Conservation (phyloP, 2,113 vertebrate genomes). For the Xiphophorus maculatus region DNA sequence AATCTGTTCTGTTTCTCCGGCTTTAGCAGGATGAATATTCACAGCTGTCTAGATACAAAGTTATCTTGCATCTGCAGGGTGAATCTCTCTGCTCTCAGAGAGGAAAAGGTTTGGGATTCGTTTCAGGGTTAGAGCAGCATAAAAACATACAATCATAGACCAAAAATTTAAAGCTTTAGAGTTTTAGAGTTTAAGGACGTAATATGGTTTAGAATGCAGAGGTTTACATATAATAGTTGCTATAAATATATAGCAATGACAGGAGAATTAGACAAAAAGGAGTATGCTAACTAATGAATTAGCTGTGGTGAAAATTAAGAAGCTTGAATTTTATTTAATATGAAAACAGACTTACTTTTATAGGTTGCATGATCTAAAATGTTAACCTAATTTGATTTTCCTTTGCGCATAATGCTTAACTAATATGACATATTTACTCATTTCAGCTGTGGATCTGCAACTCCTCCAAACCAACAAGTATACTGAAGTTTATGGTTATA, state of each 20-base stretch:
- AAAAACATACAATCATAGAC: conserved; percentile 24
- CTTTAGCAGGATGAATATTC: conserved; percentile 21
- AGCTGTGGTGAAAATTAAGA: no score
- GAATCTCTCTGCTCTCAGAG: conserved; percentile 28
- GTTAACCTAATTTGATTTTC: no score
- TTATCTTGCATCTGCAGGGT: conserved; percentile 35
- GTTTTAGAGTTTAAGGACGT: conserved; percentile 36
- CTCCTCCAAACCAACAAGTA: no score
- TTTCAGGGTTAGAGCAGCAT: conserved; percentile 32
- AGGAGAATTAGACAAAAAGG: background rate
- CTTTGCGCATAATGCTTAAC: no score
- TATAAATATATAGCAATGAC: conserved; percentile 3
- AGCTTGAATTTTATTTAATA: no score
- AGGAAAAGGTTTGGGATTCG: conserved; percentile 43
- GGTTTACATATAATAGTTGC: conserved; percentile 27
- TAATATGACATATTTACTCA: no score
- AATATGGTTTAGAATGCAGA: conserved; percentile 23
- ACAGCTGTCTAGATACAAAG: conserved; percentile 2
- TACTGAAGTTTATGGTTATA: no score
- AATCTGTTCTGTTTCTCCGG: conserved; percentile 37
- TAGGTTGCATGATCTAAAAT: no score
- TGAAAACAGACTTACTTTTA: no score
- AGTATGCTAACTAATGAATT: background rate
- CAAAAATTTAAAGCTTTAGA: conserved; percentile 12
- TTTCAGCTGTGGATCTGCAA: no score